phyloP scores from a whole-genome alignment of 2,888 invertebrate species.

The Synanthedon vespiformis region DNA sequence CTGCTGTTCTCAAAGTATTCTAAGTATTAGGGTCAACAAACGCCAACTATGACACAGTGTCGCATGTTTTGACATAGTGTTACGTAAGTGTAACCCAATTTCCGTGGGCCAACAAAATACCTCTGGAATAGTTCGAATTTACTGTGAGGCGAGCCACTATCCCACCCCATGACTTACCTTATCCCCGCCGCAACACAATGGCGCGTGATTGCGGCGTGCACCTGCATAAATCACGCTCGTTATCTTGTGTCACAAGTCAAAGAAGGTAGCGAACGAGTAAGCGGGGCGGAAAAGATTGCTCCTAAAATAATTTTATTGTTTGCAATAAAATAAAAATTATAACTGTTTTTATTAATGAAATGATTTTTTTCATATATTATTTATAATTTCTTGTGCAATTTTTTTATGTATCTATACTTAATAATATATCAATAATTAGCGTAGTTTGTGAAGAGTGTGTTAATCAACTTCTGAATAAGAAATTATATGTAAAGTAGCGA shows the following conservation, averaged over 20 bases:
- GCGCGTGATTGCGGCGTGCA: constrained; percentile 51
- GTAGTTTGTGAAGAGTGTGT: too few species aligned
- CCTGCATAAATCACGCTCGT: constrained; percentile 53
- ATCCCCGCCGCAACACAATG: constrained; percentile 35
- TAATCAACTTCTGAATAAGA: too few species aligned
- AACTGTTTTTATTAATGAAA: too few species aligned
- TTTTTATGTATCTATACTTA: too few species aligned
- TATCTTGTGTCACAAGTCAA: constrained; percentile 13
- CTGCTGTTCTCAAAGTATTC: background rate
- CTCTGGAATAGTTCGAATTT: background rate
- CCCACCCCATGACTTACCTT: constrained; percentile 15
- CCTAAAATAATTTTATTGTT: too few species aligned
- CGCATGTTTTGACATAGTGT: background rate
- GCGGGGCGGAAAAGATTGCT: background rate
- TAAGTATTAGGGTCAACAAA: background rate
- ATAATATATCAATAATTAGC: too few species aligned
- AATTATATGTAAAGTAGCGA: too few species aligned
- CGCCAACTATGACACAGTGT: background rate
- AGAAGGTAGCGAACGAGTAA: constrained; percentile 1
- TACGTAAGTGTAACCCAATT: background rate
- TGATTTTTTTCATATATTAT: background rate
- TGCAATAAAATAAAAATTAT: too few species aligned
- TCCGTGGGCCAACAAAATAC: background rate
- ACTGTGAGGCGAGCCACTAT: constrained; percentile 4
- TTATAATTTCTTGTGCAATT: too few species aligned